A percentile compares a stretch with the other conserved stretches of the same genome.
These are phyloP conservation scores for Caerostris darwini DNA, from an alignment of 1,140 invertebrate species.

Conservation along the genomic window DNA sequence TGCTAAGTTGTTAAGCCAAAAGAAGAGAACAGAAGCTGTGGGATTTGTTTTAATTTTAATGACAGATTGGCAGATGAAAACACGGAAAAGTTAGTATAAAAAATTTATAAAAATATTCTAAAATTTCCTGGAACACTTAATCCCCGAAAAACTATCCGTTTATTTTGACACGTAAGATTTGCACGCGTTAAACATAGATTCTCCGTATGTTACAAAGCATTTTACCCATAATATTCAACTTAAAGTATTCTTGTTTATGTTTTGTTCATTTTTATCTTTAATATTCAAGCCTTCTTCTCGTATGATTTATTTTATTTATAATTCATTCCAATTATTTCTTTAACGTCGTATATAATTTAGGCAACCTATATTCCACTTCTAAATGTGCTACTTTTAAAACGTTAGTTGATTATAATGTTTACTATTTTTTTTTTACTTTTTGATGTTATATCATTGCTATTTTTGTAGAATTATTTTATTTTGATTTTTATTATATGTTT, in stretches of 20 bases:
- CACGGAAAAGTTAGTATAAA: conserved; percentile 44
- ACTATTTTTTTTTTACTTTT: too few species aligned
- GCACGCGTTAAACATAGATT: background rate
- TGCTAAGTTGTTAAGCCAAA: background rate
- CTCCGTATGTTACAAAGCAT: background rate
- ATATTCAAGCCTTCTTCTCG: too few species aligned
- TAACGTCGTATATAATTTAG: too few species aligned
- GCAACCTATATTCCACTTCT: too few species aligned
- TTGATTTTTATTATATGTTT: background rate
- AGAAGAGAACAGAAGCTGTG: background rate
- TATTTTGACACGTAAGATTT: conserved; percentile 9
- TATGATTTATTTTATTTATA: too few species aligned
- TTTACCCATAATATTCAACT: background rate
- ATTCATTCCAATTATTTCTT: too few species aligned
- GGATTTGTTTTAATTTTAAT: conserved; percentile 41
- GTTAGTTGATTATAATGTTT: too few species aligned
- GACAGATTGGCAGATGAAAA: conserved; percentile 44
- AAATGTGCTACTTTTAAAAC: too few species aligned
- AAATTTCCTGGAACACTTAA: background rate
- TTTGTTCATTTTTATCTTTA: background rate
- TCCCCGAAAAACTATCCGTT: background rate
- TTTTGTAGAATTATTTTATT: background rate
- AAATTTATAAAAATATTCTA: background rate
- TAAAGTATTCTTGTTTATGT: background rate
- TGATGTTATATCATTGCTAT: too few species aligned